A percentile compares a stretch with the other conserved stretches of the same genome.
Conservation (phyloP, 2,888 invertebrate species). For the Reticulitermes lucifugus region DNA sequence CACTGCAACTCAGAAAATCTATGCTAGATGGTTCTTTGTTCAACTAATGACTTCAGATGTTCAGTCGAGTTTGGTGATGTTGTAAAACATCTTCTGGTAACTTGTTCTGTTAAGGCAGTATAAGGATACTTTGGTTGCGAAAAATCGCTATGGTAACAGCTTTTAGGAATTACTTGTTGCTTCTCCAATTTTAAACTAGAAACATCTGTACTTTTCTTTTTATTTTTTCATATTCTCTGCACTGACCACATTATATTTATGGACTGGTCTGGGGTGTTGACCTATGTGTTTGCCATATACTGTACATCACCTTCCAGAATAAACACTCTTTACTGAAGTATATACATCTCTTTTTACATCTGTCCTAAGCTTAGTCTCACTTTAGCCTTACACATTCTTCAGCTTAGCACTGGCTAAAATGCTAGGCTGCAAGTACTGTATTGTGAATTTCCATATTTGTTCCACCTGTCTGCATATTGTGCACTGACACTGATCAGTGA, state of each 20-base stretch:
- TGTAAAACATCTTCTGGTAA: constrained; percentile 49
- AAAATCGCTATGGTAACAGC: constrained; percentile 49
- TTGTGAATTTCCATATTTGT: background rate
- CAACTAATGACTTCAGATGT: constrained; percentile 41
- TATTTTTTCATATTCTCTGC: background rate
- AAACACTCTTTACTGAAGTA: constrained; percentile 18
- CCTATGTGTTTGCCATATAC: background rate
- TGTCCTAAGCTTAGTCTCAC: constrained; percentile 49
- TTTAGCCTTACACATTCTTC: constrained; percentile 43
- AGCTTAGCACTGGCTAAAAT: constrained; percentile 47
- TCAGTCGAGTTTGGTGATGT: constrained; percentile 36
- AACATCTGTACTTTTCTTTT: background rate
- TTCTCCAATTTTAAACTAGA: constrained; percentile 17
- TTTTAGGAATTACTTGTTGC: constrained; percentile 45
- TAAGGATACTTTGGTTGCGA: constrained; percentile 50
- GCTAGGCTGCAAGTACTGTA: constrained; percentile 33
- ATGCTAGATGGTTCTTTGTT: constrained; percentile 29
- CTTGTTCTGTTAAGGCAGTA: constrained; percentile 52
- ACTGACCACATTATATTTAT: background rate
- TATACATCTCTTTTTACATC: constrained; percentile 21
- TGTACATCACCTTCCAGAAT: constrained; percentile 25
- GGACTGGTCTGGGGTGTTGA: background rate
- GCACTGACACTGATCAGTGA: background rate
- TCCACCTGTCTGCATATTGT: background rate
- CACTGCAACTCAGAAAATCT: constrained; percentile 48